These are phyloP conservation scores for Ptyas mucosa DNA, from an alignment of 2,113 vertebrate species.

Conservation along the genomic window DNA sequence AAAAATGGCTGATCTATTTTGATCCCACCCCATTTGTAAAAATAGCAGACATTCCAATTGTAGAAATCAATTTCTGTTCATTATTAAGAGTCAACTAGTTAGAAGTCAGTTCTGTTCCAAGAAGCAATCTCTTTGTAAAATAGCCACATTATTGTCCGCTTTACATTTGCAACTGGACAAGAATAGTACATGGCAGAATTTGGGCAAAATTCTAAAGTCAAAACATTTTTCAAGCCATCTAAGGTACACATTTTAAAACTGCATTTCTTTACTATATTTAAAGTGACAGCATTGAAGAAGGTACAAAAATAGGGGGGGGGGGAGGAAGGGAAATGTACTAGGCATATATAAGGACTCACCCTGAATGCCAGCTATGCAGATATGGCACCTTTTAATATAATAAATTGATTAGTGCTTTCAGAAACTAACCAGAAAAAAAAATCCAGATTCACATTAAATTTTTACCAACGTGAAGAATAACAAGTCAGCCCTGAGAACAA, in stretches of 20 bases:
- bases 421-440: background rate
- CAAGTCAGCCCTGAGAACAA: background rate
- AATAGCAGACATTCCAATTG: rapidly evolving
- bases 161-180: background rate
- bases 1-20: background rate
- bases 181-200: background rate
- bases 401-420: background rate
- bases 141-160: background rate
- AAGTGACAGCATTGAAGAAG: background rate
- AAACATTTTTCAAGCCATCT: background rate
- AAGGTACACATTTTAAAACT: background rate
- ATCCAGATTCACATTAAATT: background rate
- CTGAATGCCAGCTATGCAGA: background rate
- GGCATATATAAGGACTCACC: background rate
- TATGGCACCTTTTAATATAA: background rate
- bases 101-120: background rate
- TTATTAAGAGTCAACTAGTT: background rate
- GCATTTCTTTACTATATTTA: background rate
- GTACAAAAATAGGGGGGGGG: background rate
- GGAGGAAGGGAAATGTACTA: background rate
- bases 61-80: background rate
- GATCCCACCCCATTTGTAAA: background rate
- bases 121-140: background rate
- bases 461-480: background rate
- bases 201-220: background rate